Base-by-base conservation (phyloP, 1,140 invertebrate genomes). In the Listronotus bonariensis region DNA sequence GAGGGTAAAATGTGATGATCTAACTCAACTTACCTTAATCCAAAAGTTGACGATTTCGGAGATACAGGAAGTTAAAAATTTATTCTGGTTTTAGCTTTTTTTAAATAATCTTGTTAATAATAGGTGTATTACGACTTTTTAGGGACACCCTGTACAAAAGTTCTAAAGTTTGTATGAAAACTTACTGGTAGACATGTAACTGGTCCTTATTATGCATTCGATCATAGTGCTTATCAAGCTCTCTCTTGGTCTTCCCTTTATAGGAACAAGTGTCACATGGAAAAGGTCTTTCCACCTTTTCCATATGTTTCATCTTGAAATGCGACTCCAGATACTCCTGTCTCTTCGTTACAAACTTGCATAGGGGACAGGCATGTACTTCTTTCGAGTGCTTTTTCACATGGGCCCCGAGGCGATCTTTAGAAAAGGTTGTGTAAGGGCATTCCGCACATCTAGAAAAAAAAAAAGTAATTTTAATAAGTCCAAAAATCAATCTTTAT, bases 251-350 rank as follows among this genome's bases (percentile, higher is more conserved):
- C 51, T 57, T 65, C n/a, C 62, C 54, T 42, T 65, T 65, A 26
- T 65, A 65, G 8, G 62, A 65, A 38, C 62, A 65, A 49, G 62
- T 65, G 54, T 65, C 62, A 14, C 62, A 65, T 11, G 48, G 45
- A 57, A 57, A 65, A 31, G 62, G 54, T 42, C 40, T 65, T 9
- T 26, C 46, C 11, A 51, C 45, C 6, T 36, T 3, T 7, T 49
- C 40, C 8, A 26, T 52, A 42, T 65, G 62, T 6, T 26, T 48
- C 10, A 32, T 12, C 17, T 65, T 65, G 26, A 65, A 32, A 51
- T 65, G 62, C 31, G 11, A 41, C 0, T 57, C 8, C 9, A 65
- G 18, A 41, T 57, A 65, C 40, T 41, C 26, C 9, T 51, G 10
- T 31, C 18, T n/a, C 49, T 65, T 65, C 7, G 62, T 65, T 1